Percentiles rank a stretch among this genome's conserved stretches.
Evolutionary conservation across 2,113 vertebrate species (phyloP).

Genomic region (Piprites chloris): DNA sequence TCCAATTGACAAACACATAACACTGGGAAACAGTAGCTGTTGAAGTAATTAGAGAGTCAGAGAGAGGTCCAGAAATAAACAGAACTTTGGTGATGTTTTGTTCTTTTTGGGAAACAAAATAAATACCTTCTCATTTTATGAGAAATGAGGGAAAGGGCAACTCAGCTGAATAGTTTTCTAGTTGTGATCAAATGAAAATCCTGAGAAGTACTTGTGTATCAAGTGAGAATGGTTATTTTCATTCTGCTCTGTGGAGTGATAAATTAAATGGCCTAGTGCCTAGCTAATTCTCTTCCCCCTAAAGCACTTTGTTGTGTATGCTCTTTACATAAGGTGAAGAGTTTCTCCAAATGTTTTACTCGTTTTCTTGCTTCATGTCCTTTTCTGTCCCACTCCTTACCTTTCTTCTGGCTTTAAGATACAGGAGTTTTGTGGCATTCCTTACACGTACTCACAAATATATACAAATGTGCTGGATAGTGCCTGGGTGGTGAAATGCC

Average conservation of each 20-base stretch:
- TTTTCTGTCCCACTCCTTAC: neutral
- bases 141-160: neutral
- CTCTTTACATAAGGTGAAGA: neutral
- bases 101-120: neutral
- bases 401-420: neutral
- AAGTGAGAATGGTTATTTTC: neutral
- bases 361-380: neutral
- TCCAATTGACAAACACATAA: neutral
- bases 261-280: neutral
- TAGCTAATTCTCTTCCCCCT: neutral
- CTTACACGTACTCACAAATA: neutral
- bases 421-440: neutral
- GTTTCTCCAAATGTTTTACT: neutral
- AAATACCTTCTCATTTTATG: neutral
- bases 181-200: neutral
- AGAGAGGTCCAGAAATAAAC: neutral
- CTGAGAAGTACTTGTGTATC: neutral
- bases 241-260: neutral
- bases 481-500: neutral
- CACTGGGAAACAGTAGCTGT: neutral
- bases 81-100: neutral
- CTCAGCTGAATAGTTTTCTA: neutral
- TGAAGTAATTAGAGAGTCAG: neutral
- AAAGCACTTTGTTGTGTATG: neutral
- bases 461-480: neutral